These are phyloP conservation scores for Blennius ocellaris DNA, from an alignment of 2,113 vertebrate species.

Conservation along the genomic window DNA sequence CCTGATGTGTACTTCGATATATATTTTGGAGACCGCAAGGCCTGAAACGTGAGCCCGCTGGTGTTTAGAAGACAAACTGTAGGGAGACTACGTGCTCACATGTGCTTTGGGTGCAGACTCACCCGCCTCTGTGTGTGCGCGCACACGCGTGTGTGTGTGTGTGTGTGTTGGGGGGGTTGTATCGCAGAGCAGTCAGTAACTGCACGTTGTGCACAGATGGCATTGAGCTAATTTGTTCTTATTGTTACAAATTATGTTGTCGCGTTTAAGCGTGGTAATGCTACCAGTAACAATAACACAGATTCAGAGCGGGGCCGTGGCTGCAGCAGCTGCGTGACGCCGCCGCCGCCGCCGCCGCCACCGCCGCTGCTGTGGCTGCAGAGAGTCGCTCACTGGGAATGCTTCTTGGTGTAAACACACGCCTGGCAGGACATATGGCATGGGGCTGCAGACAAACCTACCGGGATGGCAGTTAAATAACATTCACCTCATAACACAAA, in stretches of 20 bases:
- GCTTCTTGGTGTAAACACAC: slow-evolving; percentile 62
- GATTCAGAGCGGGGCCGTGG: slow-evolving; percentile 11
- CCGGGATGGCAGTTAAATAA: slow-evolving; percentile 42
- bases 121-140: background rate
- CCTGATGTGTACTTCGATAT: slow-evolving; percentile 85
- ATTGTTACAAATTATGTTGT: slow-evolving; percentile 75
- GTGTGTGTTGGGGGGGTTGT: background rate
- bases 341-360: slow-evolving; percentile 30
- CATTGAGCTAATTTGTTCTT: slow-evolving; percentile 67
- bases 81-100: slow-evolving; percentile 50
- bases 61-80: slow-evolving; percentile 72
- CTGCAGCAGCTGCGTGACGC: slow-evolving; percentile 52
- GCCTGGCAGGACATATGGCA: slow-evolving; percentile 37
- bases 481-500: slow-evolving; percentile 56
- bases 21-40: slow-evolving; percentile 79
- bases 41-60: slow-evolving; percentile 78
- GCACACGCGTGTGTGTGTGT: background rate
- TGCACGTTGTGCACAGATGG: slow-evolving; percentile 62
- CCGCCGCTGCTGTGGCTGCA: slow-evolving; percentile 24
- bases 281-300: slow-evolving; percentile 74
- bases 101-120: slow-evolving; percentile 54
- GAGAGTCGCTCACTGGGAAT: slow-evolving; percentile 29
- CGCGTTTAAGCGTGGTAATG: slow-evolving; percentile 69
- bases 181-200: background rate
- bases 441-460: slow-evolving; percentile 43